Percentiles rank a stretch among this genome's conserved stretches.
These are phyloP conservation scores for Oncorhynchus kisutch DNA, from an alignment of 2,113 vertebrate species.

Conservation along the genomic window DNA sequence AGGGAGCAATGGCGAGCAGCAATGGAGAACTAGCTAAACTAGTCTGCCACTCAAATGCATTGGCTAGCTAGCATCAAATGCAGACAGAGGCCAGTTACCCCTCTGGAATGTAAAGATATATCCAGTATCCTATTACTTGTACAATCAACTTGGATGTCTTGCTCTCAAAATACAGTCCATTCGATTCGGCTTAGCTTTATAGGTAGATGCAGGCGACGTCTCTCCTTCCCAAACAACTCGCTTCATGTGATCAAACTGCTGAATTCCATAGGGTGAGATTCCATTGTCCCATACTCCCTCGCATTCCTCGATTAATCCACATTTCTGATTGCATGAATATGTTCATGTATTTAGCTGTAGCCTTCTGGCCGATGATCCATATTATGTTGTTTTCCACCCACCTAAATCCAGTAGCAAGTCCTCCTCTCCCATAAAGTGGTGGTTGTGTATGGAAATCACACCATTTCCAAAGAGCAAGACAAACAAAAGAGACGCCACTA, in stretches of 20 bases:
- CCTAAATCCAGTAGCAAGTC: background rate
- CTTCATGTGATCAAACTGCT: background rate
- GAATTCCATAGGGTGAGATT: constrained; percentile 15
- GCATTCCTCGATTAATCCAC: background rate
- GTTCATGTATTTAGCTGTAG: background rate
- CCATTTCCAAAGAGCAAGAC: constrained; percentile 40
- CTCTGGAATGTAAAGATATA: background rate
- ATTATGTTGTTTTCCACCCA: background rate
- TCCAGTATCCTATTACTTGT: background rate
- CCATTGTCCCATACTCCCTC: background rate
- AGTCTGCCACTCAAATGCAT: constrained; percentile 2
- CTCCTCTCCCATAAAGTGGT: background rate
- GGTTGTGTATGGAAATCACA: constrained; percentile 13
- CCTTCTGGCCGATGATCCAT: background rate
- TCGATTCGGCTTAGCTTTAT: background rate
- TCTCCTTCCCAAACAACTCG: constrained; percentile 9
- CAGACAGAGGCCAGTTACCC: background rate
- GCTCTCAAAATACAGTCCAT: background rate
- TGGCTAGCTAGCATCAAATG: background rate
- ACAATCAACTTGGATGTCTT: background rate
- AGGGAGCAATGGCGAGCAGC: background rate
- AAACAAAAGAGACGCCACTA: constrained; percentile 18
- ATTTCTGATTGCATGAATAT: background rate
- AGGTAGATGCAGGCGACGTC: background rate
- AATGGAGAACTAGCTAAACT: background rate